Base-by-base conservation (phyloP, 2,888 invertebrate genomes). In the Plagiodera versicolora region DNA sequence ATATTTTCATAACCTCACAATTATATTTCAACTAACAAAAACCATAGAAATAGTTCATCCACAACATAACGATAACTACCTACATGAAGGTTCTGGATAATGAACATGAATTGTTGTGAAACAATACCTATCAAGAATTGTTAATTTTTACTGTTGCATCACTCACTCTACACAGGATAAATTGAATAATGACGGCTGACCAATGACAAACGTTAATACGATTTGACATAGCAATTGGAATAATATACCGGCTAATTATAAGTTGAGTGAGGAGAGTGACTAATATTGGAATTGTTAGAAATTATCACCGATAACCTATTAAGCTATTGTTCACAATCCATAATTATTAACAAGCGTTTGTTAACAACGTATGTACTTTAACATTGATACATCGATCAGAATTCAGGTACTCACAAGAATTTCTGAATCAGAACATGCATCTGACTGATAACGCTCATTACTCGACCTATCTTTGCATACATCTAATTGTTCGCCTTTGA, bases 401-500 rank as follows among this genome's bases (percentile, higher is more conserved):
- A 24, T 24, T n/a, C n/a, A n/a, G n/a, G n/a, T n/a, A n/a, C n/a
- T n/a, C n/a, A n/a, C 24, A 24, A 24, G 24, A 24, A 24, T 24
- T 6, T 6, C 3, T 6, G 6, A 24, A 24, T 24, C 24, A 24
- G 24, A 24, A 32, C 32, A 32, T 32, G 9, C 11, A 32, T 32
- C 32, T 6, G 3, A 11, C 32, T 9, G 32, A 10, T 10, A 32
- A 32, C 32, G 10, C 2, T 11, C 2, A 10, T 32, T 32, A 6
- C 11, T 10, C 32, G 10, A 32, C 32, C 10, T 32, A 32, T 32
- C 32, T 6, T 9, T 11, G n/a, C 53, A 52, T 17, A 52, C 32
- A 52, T 35, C 52, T 35, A 52, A 52, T 50, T 50, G 24, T 48
- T 20, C 11, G n/a, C n/a, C 48, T 19, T n/a, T 10, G 56, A 50